Conservation (phyloP, 2,113 vertebrate genomes). For the Toxotes jaculatrix region DNA sequence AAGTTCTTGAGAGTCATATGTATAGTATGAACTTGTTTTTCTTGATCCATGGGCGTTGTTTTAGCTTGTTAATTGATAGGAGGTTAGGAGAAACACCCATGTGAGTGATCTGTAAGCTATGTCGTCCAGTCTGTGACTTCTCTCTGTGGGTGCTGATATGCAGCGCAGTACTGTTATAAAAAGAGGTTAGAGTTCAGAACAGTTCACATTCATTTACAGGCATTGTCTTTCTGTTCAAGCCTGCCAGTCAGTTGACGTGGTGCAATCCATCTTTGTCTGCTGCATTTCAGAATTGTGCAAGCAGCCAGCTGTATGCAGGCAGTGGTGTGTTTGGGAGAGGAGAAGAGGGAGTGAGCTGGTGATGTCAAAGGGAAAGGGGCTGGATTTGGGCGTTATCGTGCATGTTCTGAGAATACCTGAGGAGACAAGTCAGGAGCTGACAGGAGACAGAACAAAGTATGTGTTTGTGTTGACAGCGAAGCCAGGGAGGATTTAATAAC, state of each 20-base stretch:
- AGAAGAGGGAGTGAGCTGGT: constrained; percentile 77
- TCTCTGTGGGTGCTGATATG: constrained; percentile 5
- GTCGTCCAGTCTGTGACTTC: neutral
- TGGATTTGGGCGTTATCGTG: constrained; percentile 69
- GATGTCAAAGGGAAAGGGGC: constrained; percentile 70
- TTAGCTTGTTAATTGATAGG: constrained; percentile 9
- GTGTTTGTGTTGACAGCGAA: constrained; percentile 48
- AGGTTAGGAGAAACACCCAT: constrained; percentile 48
- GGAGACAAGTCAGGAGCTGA: constrained; percentile 78
- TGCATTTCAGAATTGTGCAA: constrained; percentile 46
- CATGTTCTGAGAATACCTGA: constrained; percentile 78
- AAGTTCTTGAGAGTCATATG: constrained; percentile 15
- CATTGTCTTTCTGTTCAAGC: neutral
- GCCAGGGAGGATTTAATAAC: constrained; percentile 45
- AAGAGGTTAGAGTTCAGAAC: constrained; percentile 16
- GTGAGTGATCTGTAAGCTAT: constrained; percentile 48
- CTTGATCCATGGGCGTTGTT: constrained; percentile 46
- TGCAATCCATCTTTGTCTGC: constrained; percentile 36
- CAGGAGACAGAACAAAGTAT: constrained; percentile 60
- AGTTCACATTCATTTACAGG: neutral
- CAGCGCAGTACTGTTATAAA: neutral
- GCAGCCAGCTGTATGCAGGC: constrained; percentile 13
- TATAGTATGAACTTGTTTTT: constrained; percentile 45
- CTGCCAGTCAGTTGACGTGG: neutral
- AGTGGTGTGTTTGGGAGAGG: constrained; percentile 27